Evolutionary conservation across 2,888 invertebrate species (phyloP).

Genomic region (Entomobrya multifasciata): DNA sequence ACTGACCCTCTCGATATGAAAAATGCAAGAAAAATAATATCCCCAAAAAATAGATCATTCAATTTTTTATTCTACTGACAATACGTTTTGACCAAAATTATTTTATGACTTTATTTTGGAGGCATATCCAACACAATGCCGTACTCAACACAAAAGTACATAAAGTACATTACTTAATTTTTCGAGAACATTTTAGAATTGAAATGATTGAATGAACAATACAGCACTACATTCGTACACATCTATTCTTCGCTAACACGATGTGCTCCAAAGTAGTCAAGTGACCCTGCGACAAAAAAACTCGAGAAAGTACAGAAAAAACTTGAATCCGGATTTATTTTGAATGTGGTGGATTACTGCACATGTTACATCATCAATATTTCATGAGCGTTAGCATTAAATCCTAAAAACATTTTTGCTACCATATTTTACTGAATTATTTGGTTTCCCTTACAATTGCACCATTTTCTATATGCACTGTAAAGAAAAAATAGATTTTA

Average conservation of each 20-base stretch:
- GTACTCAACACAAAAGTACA: neutral
- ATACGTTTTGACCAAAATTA: neutral
- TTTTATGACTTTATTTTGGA: conserved; percentile 13
- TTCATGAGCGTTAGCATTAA: conserved; percentile 23
- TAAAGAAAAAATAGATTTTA: neutral
- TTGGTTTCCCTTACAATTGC: no score
- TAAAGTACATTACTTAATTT: neutral
- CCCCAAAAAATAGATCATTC: conserved; percentile 33
- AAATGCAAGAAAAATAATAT: conserved; percentile 16
- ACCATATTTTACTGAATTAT: no score
- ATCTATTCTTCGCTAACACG: no score
- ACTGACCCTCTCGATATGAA: conserved; percentile 61
- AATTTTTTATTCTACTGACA: neutral
- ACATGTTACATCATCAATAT: conserved; percentile 42
- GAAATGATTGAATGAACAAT: no score
- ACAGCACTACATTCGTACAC: no score
- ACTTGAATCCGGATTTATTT: neutral
- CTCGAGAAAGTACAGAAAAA: neutral
- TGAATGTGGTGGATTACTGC: neutral
- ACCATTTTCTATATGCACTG: neutral
- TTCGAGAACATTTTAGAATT: no score
- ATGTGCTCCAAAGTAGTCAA: conserved; percentile 4
- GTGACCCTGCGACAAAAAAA: neutral
- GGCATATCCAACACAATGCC: neutral
- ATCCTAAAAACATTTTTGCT: neutral